Evolutionary conservation across 2,888 invertebrate species (phyloP), one percentile per base, ranked within the genome.

Genomic region (Tetranychus truncatus): DNA sequence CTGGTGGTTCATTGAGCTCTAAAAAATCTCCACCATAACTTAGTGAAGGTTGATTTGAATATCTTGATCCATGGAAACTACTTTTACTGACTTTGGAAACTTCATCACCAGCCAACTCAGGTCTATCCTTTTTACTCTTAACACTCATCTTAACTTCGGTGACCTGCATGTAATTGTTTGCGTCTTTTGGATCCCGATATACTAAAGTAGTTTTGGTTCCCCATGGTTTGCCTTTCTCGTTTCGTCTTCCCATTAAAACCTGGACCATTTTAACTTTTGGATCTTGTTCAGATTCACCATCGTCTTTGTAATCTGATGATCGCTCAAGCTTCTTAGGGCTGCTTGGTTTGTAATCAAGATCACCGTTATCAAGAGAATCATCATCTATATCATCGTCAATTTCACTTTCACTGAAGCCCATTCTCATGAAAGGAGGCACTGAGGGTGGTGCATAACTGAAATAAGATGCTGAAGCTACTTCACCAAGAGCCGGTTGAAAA

Each of bases 131-230:
- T 24, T 69, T 69, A 69, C 69, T 69, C 21, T 69, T 69, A 8
- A 69, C 34, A 5, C 34, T 24, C 66, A 75, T 69, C 9, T 21
- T 72, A 20, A 73, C 73, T 66, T 75, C 75, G 67, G 72, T 75
- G 15, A 73, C 34, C n/a, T 73, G n/a, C 75, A 75, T 75, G 21
- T 66, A 75, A 46, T 73, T 72, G 21, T 75, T 24, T n/a, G 75
- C 72, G 2, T 72, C 11, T 24, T 72, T 73, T 6, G 75, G 75
- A 44, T 75, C 75, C 20, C 75, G 65, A 45, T 75, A 75, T 4
- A 67, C 44, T 15, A 67, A 45, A 4, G 75, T 73, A 15, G 45
- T 66, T 44, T 75, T 75, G 0, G 45, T 72, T 66, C 75, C 75
- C 75, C 75, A 75, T 6, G 75, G 75, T 20, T 72, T 75, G 0